Conservation (phyloP, 2,888 invertebrate genomes). For the Pheosia tremula region DNA sequence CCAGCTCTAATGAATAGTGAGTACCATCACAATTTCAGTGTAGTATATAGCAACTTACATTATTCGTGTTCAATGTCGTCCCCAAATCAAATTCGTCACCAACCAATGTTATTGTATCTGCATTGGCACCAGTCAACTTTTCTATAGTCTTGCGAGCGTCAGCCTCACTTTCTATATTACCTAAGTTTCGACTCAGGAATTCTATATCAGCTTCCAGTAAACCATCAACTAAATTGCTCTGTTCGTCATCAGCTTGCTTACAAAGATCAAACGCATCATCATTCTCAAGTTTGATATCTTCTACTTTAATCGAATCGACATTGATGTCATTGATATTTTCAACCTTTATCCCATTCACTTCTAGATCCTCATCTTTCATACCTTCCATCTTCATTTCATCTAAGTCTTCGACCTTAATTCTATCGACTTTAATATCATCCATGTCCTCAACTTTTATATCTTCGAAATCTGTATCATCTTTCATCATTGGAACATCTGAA, state of each 20-base stretch:
- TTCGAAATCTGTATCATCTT: slow-evolving; percentile 72
- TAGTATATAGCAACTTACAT: slow-evolving; percentile 55
- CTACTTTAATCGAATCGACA: slow-evolving; percentile 71
- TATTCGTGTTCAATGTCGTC: slow-evolving; percentile 71
- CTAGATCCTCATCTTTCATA: slow-evolving; percentile 74
- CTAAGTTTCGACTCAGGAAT: slow-evolving; percentile 78
- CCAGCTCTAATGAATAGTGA: too few species aligned
- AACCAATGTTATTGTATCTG: slow-evolving; percentile 75
- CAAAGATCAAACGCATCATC: slow-evolving; percentile 71
- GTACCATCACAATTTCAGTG: not conserved
- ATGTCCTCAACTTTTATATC: slow-evolving; percentile 80
- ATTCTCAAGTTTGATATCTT: slow-evolving; percentile 75
- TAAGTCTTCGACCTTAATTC: slow-evolving; percentile 73
- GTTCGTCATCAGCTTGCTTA: slow-evolving; percentile 68
- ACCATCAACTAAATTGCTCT: slow-evolving; percentile 73
- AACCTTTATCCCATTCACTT: slow-evolving; percentile 69
- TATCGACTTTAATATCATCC: slow-evolving; percentile 76
- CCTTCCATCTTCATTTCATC: slow-evolving; percentile 72
- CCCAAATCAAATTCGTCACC: slow-evolving; percentile 80
- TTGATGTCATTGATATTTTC: slow-evolving; percentile 72
- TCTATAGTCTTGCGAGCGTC: slow-evolving; percentile 82
- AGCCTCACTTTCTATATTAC: slow-evolving; percentile 80
- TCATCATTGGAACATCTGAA: slow-evolving; percentile 67
- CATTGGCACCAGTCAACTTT: slow-evolving; percentile 77
- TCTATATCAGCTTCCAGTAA: slow-evolving; percentile 79